These are phyloP conservation scores for Agrotis exclamationis DNA, from an alignment of 2,888 invertebrate genomes.

Conservation along the genomic window DNA sequence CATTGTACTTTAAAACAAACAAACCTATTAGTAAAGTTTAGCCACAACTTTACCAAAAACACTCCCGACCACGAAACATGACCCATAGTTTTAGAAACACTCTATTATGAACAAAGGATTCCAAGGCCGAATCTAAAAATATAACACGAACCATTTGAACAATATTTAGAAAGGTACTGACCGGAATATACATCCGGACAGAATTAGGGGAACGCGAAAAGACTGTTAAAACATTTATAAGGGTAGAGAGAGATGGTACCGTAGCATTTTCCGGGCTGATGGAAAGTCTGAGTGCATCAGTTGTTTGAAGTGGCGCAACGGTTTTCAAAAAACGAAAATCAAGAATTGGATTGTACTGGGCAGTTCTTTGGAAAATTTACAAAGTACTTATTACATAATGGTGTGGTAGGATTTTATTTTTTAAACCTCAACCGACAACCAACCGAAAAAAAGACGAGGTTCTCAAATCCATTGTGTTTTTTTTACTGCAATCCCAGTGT, in stretches of 20 bases:
- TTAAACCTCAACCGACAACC: too few relatives aligned
- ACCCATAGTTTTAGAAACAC: constrained; percentile 22
- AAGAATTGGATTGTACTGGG: constrained; percentile 29
- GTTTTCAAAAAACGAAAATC: constrained; percentile 59
- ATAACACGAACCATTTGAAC: constrained; percentile 10
- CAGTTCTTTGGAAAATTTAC: constrained; percentile 12
- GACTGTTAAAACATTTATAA: constrained; percentile 52
- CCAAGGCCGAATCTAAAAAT: constrained; percentile 22
- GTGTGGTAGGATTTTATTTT: not conserved
- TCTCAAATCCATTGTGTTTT: not conserved
- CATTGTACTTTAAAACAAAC: not conserved
- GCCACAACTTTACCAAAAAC: constrained; percentile 4
- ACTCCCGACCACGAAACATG: constrained; percentile 10
- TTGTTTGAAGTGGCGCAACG: constrained; percentile 49
- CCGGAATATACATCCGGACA: constrained; percentile 36
- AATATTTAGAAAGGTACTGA: constrained; percentile 46
- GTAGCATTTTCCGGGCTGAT: constrained; percentile 40
- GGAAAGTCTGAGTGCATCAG: constrained; percentile 52
- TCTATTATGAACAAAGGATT: not conserved
- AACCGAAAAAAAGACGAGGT: too few relatives aligned
- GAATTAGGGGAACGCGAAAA: constrained; percentile 48
- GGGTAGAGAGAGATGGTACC: constrained; percentile 6
- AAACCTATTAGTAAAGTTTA: constrained; percentile 7
- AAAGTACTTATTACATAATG: not conserved
- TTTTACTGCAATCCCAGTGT: not conserved